Evolutionary conservation across 2,797 vertebrate species (phyloP), one percentile per base, ranked within the genome.

Genomic region (Thunnus albacares): DNA sequence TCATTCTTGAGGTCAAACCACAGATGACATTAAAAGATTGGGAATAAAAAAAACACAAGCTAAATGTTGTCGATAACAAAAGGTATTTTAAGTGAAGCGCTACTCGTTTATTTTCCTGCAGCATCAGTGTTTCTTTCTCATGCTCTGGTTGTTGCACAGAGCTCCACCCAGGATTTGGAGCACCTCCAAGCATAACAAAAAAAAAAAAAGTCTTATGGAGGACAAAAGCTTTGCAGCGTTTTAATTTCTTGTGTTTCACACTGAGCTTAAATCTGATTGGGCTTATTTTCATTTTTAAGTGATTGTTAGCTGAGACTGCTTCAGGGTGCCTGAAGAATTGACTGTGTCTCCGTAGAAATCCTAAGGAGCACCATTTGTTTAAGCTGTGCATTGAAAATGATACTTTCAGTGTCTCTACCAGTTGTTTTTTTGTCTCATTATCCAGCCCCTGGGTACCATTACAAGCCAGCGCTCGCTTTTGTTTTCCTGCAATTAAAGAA

Each of bases 401-500:
- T 77, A 88, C 85, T 89, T 93, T 90, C 85, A 77, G 65, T 91
- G 72, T 86, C 72, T 78, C 60, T 71, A 64, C 68, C 53, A 26
- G 22, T 67, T 72, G 55, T 80, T 63, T 30, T 24, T 80, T 72
- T 86, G 72, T 87, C 49, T 81, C 81, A 63, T 86, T 87, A 87
- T 89, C 79, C 75, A 64, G 64, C 81, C 83, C 59, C 51, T 75
- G 79, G 84, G 86, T 80, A 62, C 69, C 79, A 70, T 82, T 71
- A 83, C 77, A 55, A 87, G 67, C 75, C 75, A 59, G 66, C 52
- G 51, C 75, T 85, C 52, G 52, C 71, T 87, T 87, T 83, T 90
- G 82, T 92, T 90, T 93, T 78, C 83, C 73, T 88, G 84, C 79
- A 88, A 92, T 90, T 92, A 93, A 93, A 93, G 71, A 89, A 78